Base-by-base conservation (phyloP, 92 coral and sea anemone genomes). In the Siderastrea radians region DNA sequence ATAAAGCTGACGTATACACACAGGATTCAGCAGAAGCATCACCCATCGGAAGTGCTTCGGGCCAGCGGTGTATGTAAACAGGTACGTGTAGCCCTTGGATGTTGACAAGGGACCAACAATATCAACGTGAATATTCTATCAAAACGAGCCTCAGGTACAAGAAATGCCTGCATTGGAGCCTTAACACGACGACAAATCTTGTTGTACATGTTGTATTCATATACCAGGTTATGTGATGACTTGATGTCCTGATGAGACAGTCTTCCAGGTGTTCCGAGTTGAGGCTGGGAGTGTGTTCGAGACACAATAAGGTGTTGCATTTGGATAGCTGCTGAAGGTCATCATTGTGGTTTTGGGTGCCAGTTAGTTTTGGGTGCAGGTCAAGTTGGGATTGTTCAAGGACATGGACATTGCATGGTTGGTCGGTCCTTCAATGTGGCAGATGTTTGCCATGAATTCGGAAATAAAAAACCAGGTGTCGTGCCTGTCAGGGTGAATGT, bases 51-150 rank as follows among this genome's bases (percentile, higher is more conserved):
- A 84, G 84, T 3, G 79, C 95, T 66, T 88, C 92, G 3, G 90
- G 87, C 90, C 92, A 84, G 75, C 85, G 90, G 3, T 66, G 69
- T 89, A 87, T 1, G 91, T 90, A 83, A 90, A 85, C 48, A 90
- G 81, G 84, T 86, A 91, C 50, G 70, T 74, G 88, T 77, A 88
- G 46, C 92, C 83, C 70, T 87, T 82, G 51, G 75, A 38, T 26
- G 38, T 26, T 26, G 87, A 67, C 49, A 75, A 82, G 13, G 78
- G 86, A 71, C 86, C 49, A 13, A 82, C 78, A 13, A 69, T 81
- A 50, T 81, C 66, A 14, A 82, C 78, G 54, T 82, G 85, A 60
- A 67, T 4, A 54, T 26, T 26, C 86, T 81, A n/a, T 81, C 86
- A 70, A 81, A 69, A 2, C 55, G 68, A 12, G 64, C 58, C 38